A percentile compares a stretch with the other conserved stretches of the same genome.
Conservation (phyloP, 2,113 vertebrate species). For the Pitta sordida region DNA sequence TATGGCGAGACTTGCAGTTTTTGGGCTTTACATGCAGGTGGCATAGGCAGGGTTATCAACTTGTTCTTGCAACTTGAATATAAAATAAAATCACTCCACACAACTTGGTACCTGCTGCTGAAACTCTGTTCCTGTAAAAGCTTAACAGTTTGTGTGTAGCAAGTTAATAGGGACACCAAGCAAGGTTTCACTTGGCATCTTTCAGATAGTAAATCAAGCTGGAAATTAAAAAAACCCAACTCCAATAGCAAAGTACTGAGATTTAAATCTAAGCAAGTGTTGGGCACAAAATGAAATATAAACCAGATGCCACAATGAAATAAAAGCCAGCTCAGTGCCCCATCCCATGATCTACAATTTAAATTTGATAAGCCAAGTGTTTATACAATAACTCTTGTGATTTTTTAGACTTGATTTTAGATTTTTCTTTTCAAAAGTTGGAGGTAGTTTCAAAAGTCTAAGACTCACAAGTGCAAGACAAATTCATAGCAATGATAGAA, state of each 20-base stretch:
- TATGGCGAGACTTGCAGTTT: constrained; percentile 41
- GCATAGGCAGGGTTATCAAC: constrained; percentile 60
- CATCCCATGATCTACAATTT: neutral
- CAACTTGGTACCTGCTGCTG: constrained; percentile 44
- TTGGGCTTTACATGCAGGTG: constrained; percentile 48
- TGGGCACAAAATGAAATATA: neutral
- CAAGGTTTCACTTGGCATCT: neutral
- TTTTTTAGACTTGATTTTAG: neutral
- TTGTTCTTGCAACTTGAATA: constrained; percentile 59
- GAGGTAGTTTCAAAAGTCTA: neutral
- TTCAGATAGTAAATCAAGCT: neutral
- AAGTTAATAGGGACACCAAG: constrained; percentile 17
- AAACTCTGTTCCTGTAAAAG: constrained; percentile 72
- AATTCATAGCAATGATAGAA: neutral
- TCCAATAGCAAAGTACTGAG: neutral
- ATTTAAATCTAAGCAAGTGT: neutral
- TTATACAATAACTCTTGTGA: neutral
- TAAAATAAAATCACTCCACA: constrained; percentile 71
- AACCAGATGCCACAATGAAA: neutral
- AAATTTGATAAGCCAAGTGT: neutral
- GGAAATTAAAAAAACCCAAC: neutral
- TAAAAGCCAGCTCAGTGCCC: neutral
- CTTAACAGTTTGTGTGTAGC: constrained; percentile 47
- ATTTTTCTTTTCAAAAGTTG: neutral
- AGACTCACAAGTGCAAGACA: neutral